phyloP scores from a whole-genome alignment of 2,113 vertebrate genomes.

The Steatornis caripensis region DNA sequence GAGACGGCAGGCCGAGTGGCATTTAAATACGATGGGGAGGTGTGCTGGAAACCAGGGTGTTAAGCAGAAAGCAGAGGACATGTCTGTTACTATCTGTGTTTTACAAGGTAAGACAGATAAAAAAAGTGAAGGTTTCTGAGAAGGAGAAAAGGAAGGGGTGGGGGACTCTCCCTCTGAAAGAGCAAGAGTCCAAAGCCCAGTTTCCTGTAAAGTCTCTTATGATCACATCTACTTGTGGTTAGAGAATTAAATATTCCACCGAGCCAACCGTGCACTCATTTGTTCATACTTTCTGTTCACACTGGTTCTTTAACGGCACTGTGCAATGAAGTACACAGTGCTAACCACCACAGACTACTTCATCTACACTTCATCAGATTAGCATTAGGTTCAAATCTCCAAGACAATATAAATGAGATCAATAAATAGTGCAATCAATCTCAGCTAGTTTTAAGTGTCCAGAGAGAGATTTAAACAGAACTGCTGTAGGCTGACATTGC shows the following conservation, averaged over 20 bases:
- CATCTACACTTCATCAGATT: conserved; percentile 38
- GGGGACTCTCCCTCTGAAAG: conserved; percentile 41
- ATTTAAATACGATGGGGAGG: conserved; percentile 19
- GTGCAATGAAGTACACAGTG: background rate
- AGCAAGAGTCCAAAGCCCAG: background rate
- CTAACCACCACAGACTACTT: background rate
- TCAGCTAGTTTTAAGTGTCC: background rate
- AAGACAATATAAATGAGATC: conserved; percentile 32
- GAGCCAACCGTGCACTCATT: background rate
- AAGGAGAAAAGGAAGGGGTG: conserved; percentile 41
- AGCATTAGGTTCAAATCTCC: conserved; percentile 18
- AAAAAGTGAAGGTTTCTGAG: conserved; percentile 27
- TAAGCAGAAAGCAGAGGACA: conserved; percentile 37
- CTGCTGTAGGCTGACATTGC: background rate
- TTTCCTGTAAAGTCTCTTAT: conserved; percentile 5
- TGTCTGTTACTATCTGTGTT: conserved; percentile 41
- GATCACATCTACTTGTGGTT: background rate
- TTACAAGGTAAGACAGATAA: conserved; percentile 54
- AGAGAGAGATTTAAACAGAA: background rate
- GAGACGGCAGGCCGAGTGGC: background rate
- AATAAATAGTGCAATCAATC: conserved; percentile 9
- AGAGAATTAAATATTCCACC: background rate
- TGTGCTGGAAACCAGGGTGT: conserved; percentile 20
- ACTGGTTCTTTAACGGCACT: background rate
- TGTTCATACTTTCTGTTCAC: background rate